Evolutionary conservation across 2,888 invertebrate species (phyloP).

Genomic region (Cetonia aurata): DNA sequence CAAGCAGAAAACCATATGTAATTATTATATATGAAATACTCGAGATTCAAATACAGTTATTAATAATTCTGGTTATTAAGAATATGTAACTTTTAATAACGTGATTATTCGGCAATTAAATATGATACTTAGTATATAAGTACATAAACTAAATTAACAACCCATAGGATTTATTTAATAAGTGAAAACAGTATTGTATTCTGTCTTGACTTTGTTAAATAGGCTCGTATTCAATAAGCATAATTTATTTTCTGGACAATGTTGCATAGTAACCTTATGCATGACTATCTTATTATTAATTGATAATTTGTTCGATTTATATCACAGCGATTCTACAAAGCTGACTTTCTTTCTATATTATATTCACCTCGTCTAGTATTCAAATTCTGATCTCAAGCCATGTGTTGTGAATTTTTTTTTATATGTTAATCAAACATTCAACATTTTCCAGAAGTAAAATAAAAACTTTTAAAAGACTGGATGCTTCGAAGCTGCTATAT

Average conservation of each 20-base stretch:
- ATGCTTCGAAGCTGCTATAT: conserved; percentile 27
- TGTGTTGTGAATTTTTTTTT: too few species aligned
- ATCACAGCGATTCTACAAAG: neutral
- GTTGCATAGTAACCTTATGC: conserved; percentile 1
- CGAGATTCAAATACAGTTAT: too few species aligned
- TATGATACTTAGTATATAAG: too few species aligned
- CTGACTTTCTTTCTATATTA: neutral
- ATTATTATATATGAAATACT: neutral
- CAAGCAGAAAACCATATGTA: neutral
- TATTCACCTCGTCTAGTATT: too few species aligned
- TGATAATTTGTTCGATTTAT: neutral
- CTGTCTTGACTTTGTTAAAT: too few species aligned
- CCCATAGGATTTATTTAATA: too few species aligned
- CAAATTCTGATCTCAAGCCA: too few species aligned
- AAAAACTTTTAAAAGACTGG: conserved; percentile 34
- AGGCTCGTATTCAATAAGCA: neutral
- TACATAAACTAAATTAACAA: too few species aligned
- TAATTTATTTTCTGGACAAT: neutral
- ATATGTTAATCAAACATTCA: conserved; percentile 12
- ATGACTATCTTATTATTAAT: too few species aligned
- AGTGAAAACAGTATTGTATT: neutral
- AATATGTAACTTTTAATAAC: too few species aligned
- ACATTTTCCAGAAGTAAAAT: conserved; percentile 35
- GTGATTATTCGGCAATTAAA: too few species aligned
- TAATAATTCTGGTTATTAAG: too few species aligned